A percentile compares a stretch with the other conserved stretches of the same genome.
Conservation (phyloP, 2,888 invertebrate genomes). For the Melanostoma scalare region DNA sequence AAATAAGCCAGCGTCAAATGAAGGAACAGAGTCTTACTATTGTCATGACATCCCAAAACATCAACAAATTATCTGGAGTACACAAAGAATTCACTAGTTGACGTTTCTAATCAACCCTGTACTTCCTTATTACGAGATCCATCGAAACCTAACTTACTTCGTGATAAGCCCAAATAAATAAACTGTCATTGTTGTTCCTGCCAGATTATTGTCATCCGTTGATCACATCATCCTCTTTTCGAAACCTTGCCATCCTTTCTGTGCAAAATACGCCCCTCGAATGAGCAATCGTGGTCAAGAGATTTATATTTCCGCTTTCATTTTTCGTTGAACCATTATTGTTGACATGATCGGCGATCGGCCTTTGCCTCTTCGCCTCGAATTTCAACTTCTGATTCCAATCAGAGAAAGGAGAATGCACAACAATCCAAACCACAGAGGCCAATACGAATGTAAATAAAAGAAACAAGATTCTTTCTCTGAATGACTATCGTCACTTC, state of each 20-base stretch:
- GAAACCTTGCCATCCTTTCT: not conserved
- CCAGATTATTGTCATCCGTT: constrained; percentile 28
- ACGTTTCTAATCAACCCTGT: no score
- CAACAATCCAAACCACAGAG: constrained; percentile 1
- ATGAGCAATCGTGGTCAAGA: constrained; percentile 66
- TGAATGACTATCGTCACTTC: constrained; percentile 64
- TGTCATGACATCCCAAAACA: no score
- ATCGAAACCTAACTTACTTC: no score
- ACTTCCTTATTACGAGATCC: no score
- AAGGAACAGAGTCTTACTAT: no score
- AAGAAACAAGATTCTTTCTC: constrained; percentile 27
- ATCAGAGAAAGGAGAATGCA: constrained; percentile 48
- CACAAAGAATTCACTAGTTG: no score
- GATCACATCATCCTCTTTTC: constrained; percentile 9
- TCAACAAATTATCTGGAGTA: no score
- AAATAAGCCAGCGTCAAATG: no score
- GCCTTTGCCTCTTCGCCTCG: constrained; percentile 32
- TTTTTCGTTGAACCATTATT: constrained; percentile 62
- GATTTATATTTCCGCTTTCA: constrained; percentile 73
- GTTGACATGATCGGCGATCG: constrained; percentile 61
- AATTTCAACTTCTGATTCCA: constrained; percentile 51
- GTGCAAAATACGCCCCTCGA: not conserved
- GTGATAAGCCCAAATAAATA: constrained; percentile 15
- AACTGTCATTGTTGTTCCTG: constrained; percentile 22
- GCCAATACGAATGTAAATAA: not conserved